These are phyloP conservation scores for Papilio helenus DNA, from an alignment of 1,140 invertebrate species.

Conservation along the genomic window DNA sequence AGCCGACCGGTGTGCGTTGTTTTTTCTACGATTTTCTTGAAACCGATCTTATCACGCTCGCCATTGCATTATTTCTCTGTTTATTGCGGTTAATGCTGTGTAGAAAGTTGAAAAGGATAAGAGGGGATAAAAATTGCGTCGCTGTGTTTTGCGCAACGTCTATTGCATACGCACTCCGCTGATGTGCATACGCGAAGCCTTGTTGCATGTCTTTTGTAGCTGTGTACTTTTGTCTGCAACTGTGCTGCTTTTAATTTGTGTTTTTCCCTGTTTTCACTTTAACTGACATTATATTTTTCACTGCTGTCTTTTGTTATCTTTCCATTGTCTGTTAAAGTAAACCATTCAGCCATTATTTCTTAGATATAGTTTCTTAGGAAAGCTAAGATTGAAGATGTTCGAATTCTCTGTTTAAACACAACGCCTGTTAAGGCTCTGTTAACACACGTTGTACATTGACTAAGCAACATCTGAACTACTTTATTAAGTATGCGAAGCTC, in stretches of 20 bases:
- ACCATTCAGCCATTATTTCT: background rate
- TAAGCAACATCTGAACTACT: background rate
- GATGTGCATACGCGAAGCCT: conserved; percentile 64
- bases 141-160: conserved; percentile 52
- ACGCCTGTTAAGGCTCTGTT: conserved; percentile 5
- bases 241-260: background rate
- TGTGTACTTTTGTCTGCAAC: background rate
- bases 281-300: background rate
- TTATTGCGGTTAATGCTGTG: conserved; percentile 42
- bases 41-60: conserved; percentile 33
- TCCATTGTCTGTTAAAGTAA: background rate
- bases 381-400: background rate
- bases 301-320: background rate
- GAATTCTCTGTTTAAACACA: background rate
- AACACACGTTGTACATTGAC: background rate
- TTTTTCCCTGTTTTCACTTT: background rate
- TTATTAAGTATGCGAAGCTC: background rate
- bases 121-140: conserved; percentile 51
- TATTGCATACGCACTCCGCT: conserved; percentile 57
- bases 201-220: conserved; percentile 51
- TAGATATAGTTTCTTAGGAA: background rate
- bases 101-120: conserved; percentile 48
- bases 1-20: conserved; percentile 18
- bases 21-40: conserved; percentile 33
- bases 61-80: conserved; percentile 38